A percentile compares a stretch with the other conserved stretches of the same genome.
Evolutionary conservation across 1,140 invertebrate genomes (phyloP).

Genomic region (Drosophila navojoa): DNA sequence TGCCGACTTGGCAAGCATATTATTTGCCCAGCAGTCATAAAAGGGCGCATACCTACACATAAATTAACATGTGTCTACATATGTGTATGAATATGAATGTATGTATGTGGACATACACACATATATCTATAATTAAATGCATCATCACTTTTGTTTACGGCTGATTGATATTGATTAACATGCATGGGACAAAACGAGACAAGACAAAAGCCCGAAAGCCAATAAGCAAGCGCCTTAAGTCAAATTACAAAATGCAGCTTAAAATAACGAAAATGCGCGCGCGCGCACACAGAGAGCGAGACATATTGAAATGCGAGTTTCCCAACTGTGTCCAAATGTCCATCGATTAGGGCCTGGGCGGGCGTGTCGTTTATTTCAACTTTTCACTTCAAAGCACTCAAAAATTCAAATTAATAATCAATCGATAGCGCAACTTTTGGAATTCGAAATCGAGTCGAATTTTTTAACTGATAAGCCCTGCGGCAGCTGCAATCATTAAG

Average conservation of each 20-base stretch:
- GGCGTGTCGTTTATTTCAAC: constrained; percentile 40
- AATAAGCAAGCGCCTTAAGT: constrained; percentile 32
- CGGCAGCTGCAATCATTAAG: constrained; percentile 34
- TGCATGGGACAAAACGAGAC: constrained; percentile 54
- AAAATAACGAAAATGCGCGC: constrained; percentile 23
- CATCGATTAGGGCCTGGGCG: constrained; percentile 7
- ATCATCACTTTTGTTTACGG: constrained; percentile 50
- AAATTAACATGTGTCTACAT: constrained; percentile 9
- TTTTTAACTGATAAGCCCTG: constrained; percentile 68
- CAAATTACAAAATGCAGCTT: constrained; percentile 70
- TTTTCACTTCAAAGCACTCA: constrained; percentile 51
- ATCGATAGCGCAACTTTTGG: constrained; percentile 41
- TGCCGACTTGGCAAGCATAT: constrained; percentile 46
- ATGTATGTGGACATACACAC: background rate
- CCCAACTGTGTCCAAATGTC: constrained; percentile 37
- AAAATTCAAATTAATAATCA: constrained; percentile 65
- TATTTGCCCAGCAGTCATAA: constrained; percentile 46
- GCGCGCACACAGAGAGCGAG: background rate
- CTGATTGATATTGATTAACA: constrained; percentile 74
- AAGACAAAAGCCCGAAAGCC: constrained; percentile 39
- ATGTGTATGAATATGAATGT: background rate
- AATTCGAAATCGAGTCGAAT: constrained; percentile 38
- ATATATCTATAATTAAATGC: constrained; percentile 64
- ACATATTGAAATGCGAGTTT: constrained; percentile 52
- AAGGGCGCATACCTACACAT: constrained; percentile 54